These are phyloP conservation scores for Tipula unca DNA, from an alignment of 2,888 invertebrate genomes.

Conservation along the genomic window DNA sequence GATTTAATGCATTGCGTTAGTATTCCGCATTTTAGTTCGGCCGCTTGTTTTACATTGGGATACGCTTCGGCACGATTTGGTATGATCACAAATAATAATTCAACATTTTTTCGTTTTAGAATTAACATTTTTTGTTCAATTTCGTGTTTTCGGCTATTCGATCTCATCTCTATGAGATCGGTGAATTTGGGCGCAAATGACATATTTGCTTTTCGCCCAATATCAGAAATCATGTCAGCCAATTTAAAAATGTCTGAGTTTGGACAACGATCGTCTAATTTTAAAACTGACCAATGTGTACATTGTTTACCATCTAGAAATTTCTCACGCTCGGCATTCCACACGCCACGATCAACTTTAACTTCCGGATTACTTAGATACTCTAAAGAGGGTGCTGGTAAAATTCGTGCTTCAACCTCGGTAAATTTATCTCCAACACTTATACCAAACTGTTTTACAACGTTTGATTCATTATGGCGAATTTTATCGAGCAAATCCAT, in stretches of 20 bases:
- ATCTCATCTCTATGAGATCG: conserved; percentile 22
- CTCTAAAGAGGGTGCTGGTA: conserved; percentile 64
- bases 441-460: conserved; percentile 74
- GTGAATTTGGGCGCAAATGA: conserved; percentile 25
- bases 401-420: conserved; percentile 65
- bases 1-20: conserved; percentile 66
- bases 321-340: conserved; percentile 34
- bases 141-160: conserved; percentile 30
- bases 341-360: conserved; percentile 30
- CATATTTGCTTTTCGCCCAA: conserved; percentile 29
- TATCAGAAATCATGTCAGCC: conserved; percentile 32
- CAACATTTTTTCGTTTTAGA: conserved; percentile 34
- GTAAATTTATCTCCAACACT: conserved; percentile 65
- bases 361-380: conserved; percentile 41
- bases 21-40: conserved; percentile 59
- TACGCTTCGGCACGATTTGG: conserved; percentile 41
- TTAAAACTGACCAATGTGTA: conserved; percentile 44
- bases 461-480: conserved; percentile 37
- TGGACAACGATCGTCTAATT: conserved; percentile 32
- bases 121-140: not conserved
- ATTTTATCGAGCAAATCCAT: conserved; percentile 42
- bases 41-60: conserved; percentile 55
- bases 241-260: conserved; percentile 30
- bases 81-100: conserved; percentile 55
- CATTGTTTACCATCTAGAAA: conserved; percentile 36